phyloP scores from a whole-genome alignment of 2,113 vertebrate genomes.

The Egretta garzetta region DNA sequence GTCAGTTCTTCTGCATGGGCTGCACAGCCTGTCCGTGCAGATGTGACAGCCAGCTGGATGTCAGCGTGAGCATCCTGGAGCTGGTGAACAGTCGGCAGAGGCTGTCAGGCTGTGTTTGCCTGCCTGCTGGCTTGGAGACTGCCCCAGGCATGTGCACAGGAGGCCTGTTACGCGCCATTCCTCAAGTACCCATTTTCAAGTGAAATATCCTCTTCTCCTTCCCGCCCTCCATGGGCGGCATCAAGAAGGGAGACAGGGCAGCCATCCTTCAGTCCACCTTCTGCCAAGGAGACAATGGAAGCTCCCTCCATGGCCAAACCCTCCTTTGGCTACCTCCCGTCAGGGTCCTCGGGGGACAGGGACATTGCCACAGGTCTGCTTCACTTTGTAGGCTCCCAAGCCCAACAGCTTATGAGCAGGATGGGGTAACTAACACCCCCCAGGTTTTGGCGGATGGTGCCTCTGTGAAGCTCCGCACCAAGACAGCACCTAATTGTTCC shows the following conservation, averaged over 20 bases:
- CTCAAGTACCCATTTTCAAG: not conserved
- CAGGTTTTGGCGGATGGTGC: not conserved
- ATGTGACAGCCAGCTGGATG: not conserved
- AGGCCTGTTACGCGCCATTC: not conserved
- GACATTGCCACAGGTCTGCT: not conserved
- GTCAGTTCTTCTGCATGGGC: not conserved
- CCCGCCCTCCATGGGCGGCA: not conserved
- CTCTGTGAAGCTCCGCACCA: not conserved
- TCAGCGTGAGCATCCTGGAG: not conserved
- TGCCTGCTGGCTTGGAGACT: not conserved
- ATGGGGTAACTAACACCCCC: not conserved
- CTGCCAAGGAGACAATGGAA: not conserved
- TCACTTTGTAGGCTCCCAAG: not conserved
- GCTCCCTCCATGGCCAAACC: not conserved
- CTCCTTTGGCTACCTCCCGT: not conserved
- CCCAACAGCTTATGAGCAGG: not conserved
- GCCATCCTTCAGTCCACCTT: not conserved
- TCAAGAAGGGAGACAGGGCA: not conserved
- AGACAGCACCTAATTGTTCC: not conserved
- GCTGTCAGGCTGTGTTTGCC: not conserved
- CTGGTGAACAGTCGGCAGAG: not conserved
- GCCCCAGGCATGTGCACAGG: not conserved
- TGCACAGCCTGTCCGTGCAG: rapidly evolving
- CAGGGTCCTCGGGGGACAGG: not conserved
- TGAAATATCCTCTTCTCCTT: not conserved